Percentiles rank a stretch among this genome's conserved stretches.
These are phyloP conservation scores for Drosophila stalkeri DNA, from an alignment of 2,888 invertebrate genomes.

Conservation along the genomic window DNA sequence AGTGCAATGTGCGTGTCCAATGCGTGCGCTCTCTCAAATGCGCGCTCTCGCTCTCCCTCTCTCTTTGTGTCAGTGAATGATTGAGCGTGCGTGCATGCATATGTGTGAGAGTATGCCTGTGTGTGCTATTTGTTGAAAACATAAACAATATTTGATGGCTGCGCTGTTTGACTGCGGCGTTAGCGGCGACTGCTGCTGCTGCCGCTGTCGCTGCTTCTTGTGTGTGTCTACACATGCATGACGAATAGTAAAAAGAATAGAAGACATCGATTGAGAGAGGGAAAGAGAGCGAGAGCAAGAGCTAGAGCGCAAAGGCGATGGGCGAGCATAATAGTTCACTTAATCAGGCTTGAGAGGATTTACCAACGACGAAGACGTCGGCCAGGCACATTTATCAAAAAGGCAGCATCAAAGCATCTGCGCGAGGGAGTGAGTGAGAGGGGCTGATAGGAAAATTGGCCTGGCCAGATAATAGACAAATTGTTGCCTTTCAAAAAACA, in stretches of 20 bases:
- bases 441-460: conserved; percentile 55
- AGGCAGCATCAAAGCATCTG: conserved; percentile 39
- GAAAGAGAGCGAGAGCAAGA: conserved; percentile 7
- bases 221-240: conserved; percentile 77
- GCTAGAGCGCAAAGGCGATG: conserved; percentile 17
- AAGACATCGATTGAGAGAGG: conserved; percentile 12
- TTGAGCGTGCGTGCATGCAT: conserved; percentile 4
- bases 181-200: conserved; percentile 28
- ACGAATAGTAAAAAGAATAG: conserved; percentile 56
- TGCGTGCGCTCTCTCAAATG: conserved; percentile 8
- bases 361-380: conserved; percentile 35
- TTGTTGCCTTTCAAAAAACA: conserved; percentile 50
- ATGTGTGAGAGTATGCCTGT: conserved; percentile 11
- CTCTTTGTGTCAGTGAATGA: conserved; percentile 16
- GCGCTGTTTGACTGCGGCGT: conserved; percentile 41
- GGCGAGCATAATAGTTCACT: conserved; percentile 71
- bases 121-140: conserved; percentile 69
- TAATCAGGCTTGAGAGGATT: conserved; percentile 79
- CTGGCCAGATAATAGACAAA: conserved; percentile 71
- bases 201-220: conserved; percentile 65
- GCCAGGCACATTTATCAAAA: conserved; percentile 63
- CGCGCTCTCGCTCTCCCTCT: conserved; percentile 2
- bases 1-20: conserved; percentile 67
- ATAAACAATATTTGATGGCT: conserved; percentile 77
- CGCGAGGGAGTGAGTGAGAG: conserved; percentile 7